phyloP scores from a whole-genome alignment of 2,888 invertebrate genomes.

The Ariolimax columbianus region DNA sequence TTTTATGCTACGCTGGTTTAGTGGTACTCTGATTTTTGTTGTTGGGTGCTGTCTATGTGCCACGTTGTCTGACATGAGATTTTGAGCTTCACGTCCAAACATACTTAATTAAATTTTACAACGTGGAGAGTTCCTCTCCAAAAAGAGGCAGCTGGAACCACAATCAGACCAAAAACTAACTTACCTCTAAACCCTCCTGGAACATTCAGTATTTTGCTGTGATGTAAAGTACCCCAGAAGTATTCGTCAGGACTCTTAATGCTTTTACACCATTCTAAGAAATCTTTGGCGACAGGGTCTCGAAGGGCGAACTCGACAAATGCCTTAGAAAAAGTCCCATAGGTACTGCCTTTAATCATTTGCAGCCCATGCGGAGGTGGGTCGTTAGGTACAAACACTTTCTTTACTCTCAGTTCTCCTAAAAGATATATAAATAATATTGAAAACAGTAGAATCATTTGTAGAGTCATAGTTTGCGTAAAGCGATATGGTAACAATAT shows the following conservation, averaged over 20 bases:
- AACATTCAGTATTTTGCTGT: conserved; percentile 70
- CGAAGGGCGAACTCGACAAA: conserved; percentile 74
- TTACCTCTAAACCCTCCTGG: conserved; percentile 75
- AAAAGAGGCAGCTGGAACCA: no score
- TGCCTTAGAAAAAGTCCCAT: conserved; percentile 75
- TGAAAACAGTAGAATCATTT: no score
- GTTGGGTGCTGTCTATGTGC: no score
- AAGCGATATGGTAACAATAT: no score
- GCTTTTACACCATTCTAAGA: conserved; percentile 73
- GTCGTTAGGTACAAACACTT: conserved; percentile 33
- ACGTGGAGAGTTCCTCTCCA: no score
- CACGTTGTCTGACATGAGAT: no score
- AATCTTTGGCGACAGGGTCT: conserved; percentile 64
- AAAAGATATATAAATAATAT: not conserved
- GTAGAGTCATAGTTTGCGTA: no score
- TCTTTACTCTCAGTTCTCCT: conserved; percentile 31
- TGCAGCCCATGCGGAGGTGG: conserved; percentile 62
- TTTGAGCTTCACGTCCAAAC: no score
- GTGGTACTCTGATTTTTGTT: no score
- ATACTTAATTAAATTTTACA: no score
- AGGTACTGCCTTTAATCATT: conserved; percentile 77
- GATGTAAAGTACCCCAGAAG: conserved; percentile 77
- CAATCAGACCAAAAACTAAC: not conserved
- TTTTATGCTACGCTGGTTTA: no score
- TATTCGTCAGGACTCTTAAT: conserved; percentile 77